A percentile compares a stretch with the other conserved stretches of the same genome.
These are phyloP conservation scores for Felis catus DNA, from an alignment of 2,113 vertebrate genomes.

Conservation along the genomic window DNA sequence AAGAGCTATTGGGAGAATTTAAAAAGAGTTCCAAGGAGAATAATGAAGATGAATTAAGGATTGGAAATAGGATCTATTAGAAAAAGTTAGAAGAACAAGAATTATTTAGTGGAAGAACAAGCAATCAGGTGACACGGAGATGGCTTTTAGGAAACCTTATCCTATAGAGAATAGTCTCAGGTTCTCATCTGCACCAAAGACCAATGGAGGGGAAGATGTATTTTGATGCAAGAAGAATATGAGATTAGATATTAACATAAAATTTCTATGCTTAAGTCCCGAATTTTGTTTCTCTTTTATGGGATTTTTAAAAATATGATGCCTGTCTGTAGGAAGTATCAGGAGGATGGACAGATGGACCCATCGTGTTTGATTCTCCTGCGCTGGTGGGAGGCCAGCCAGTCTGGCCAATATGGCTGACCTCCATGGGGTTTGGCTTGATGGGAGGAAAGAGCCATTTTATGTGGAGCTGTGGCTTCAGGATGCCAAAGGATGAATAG, in stretches of 20 bases:
- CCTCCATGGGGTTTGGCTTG: neutral
- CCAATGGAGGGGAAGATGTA: neutral
- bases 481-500: neutral
- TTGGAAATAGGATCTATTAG: neutral
- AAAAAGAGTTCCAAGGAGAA: slow-evolving; percentile 44
- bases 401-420: neutral
- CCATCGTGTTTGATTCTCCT: neutral
- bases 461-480: neutral
- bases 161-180: neutral
- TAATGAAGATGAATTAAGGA: slow-evolving; percentile 49
- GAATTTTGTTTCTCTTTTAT: neutral
- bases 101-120: slow-evolving; percentile 26
- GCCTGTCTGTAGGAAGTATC: neutral
- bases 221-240: neutral
- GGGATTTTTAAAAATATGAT: neutral
- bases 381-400: neutral
- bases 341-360: neutral
- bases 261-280: neutral
- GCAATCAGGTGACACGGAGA: neutral
- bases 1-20: slow-evolving; percentile 47
- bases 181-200: neutral
- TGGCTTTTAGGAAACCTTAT: neutral
- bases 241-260: neutral
- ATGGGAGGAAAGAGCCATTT: neutral
- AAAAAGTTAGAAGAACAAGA: slow-evolving; percentile 33